phyloP scores from a whole-genome alignment of 53 echinoderm and acorn worm genomes.

The Luidia sarsii region DNA sequence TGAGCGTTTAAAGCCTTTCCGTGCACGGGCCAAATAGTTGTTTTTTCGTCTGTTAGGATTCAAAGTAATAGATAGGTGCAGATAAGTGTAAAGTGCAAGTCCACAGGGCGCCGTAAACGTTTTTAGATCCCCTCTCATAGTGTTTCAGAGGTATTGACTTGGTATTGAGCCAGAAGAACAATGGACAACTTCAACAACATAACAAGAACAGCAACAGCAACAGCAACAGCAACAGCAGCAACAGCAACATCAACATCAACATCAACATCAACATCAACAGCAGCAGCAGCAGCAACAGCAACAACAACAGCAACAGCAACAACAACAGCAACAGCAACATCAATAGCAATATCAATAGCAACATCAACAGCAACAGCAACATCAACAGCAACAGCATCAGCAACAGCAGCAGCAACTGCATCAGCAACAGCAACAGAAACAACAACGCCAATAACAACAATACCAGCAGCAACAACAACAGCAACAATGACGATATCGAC shows the following conservation, averaged over 20 bases:
- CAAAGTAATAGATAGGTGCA: too few relatives aligned
- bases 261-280: neutral
- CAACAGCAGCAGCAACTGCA: neutral
- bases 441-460: too few relatives aligned
- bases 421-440: slow-evolving; percentile 6
- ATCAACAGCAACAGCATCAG: neutral
- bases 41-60: too few relatives aligned
- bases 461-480: slow-evolving; percentile 33
- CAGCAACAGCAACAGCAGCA: neutral
- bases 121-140: too few relatives aligned
- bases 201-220: neutral
- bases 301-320: neutral
- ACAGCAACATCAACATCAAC: neutral
- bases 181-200: too few relatives aligned
- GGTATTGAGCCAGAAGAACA: too few relatives aligned
- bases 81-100: too few relatives aligned
- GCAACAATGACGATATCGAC: neutral
- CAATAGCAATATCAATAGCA: neutral
- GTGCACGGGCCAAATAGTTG: too few relatives aligned
- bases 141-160: too few relatives aligned
- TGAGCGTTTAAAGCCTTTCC: too few relatives aligned
- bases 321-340: neutral
- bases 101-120: too few relatives aligned
- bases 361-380: neutral
- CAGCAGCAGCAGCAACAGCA: neutral